Evolutionary conservation across 2,888 invertebrate species (phyloP).

Genomic region (Macrophya annulata): DNA sequence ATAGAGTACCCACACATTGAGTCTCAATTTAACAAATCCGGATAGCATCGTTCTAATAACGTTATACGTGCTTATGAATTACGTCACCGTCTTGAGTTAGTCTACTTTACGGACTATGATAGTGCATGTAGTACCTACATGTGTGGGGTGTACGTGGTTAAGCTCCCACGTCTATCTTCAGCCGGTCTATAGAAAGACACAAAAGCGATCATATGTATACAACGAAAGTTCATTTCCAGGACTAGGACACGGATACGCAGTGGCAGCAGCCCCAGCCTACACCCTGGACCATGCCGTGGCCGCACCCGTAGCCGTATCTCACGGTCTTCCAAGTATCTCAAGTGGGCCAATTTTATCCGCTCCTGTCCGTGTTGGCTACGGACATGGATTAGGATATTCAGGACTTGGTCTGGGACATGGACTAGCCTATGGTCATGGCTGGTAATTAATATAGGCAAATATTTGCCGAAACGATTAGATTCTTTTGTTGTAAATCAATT

Average conservation of each 20-base stretch:
- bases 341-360: slow-evolving; percentile 61
- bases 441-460: slow-evolving; percentile 1
- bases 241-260: slow-evolving; percentile 58
- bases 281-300: slow-evolving; percentile 62
- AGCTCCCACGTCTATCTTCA: neutral
- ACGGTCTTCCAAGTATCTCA: slow-evolving; percentile 61
- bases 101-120: neutral
- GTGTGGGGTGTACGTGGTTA: neutral
- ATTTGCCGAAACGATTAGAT: neutral
- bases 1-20: too few relatives aligned
- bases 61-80: neutral
- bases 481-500: slow-evolving; percentile 40
- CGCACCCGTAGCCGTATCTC: slow-evolving; percentile 62
- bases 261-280: slow-evolving; percentile 51
- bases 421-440: slow-evolving; percentile 46
- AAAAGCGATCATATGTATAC: neutral
- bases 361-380: slow-evolving; percentile 56
- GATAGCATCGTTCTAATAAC: neutral
- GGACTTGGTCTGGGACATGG: slow-evolving; percentile 44
- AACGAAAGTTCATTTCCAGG: slow-evolving; percentile 55
- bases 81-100: neutral
- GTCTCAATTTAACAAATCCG: too few relatives aligned
- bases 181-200: neutral
- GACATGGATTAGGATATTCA: slow-evolving; percentile 58
- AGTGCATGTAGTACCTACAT: neutral